Conservation (phyloP, 2,113 vertebrate genomes). For the Myodes glareolus region DNA sequence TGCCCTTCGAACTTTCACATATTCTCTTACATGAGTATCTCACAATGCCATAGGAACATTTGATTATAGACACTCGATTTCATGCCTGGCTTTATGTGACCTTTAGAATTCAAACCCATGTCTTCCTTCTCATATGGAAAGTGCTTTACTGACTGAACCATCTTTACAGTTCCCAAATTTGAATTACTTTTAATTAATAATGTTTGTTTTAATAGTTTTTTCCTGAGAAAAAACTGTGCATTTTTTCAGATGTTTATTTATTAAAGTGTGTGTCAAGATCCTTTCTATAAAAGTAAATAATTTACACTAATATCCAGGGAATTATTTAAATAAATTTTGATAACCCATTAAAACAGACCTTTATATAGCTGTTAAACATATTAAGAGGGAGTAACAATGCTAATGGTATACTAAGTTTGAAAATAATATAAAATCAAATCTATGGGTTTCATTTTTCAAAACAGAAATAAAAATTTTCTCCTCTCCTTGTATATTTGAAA, state of each 20-base stretch:
- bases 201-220: not conserved
- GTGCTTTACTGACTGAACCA: not conserved
- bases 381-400: not conserved
- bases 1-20: not conserved
- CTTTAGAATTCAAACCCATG: not conserved
- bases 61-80: not conserved
- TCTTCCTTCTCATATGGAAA: not conserved
- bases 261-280: not conserved
- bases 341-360: not conserved
- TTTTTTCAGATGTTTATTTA: not conserved
- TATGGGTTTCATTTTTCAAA: conserved; percentile 7
- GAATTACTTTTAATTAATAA: not conserved
- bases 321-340: conserved; percentile 6
- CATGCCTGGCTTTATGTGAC: not conserved
- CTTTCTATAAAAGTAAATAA: not conserved
- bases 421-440: conserved; percentile 3
- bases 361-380: not conserved
- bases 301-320: not conserved
- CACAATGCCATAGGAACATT: not conserved
- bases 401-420: conserved; percentile 16
- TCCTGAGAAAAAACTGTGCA: not conserved
- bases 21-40: no score
- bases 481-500: not conserved
- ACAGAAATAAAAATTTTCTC: not conserved
- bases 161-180: not conserved